Conservation (phyloP, 1,140 invertebrate species). For the Colletes latitarsis region DNA sequence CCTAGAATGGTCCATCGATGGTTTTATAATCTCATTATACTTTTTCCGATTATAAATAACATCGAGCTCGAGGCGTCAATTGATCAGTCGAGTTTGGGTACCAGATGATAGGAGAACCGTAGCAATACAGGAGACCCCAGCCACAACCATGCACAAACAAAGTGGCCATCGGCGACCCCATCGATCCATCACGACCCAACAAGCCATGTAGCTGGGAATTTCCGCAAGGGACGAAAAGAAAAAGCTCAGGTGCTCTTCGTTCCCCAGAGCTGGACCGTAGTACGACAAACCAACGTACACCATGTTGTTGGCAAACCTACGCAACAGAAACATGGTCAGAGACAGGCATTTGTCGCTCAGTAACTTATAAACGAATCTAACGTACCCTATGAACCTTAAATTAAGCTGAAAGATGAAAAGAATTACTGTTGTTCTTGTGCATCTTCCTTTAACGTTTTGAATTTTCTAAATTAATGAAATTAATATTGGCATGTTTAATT, state of each 20-base stretch:
- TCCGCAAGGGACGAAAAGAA: slow-evolving; percentile 91
- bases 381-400: not conserved
- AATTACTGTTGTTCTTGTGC: no score
- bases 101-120: slow-evolving; percentile 89
- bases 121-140: slow-evolving; percentile 90
- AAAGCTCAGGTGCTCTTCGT: slow-evolving; percentile 92
- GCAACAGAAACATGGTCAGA: not conserved
- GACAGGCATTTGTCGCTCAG: not conserved
- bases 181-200: slow-evolving; percentile 92
- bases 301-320: slow-evolving; percentile 87
- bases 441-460: no score
- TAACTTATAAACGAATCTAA: no score
- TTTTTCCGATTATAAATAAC: no score
- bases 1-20: no score
- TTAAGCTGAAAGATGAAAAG: no score
- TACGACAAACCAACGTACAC: slow-evolving; percentile 94
- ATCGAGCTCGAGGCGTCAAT: not conserved
- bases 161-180: slow-evolving; percentile 92
- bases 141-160: slow-evolving; percentile 90
- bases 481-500: no score
- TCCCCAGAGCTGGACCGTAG: slow-evolving; percentile 92
- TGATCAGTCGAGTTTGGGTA: slow-evolving; percentile 70
- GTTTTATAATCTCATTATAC: no score
- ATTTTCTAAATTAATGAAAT: no score
- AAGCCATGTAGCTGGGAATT: slow-evolving; percentile 91